phyloP scores from a whole-genome alignment of 2,113 vertebrate species.

The Riparia riparia region DNA sequence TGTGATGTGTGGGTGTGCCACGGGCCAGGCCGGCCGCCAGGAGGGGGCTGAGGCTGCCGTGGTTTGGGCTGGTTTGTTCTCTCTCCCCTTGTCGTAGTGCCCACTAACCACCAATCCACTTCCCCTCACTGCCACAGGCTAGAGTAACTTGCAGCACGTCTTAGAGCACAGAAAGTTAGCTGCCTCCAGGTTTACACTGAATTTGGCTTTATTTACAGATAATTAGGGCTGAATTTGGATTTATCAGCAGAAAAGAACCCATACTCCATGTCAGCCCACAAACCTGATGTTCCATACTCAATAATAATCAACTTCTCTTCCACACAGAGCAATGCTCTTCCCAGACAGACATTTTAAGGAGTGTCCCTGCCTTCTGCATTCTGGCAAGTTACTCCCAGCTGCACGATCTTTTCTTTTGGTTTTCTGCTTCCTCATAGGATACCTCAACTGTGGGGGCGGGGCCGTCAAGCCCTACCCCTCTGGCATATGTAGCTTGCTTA shows the following conservation, averaged over 20 bases:
- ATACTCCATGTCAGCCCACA: not conserved
- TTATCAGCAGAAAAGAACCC: not conserved
- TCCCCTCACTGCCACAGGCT: conserved; percentile 1
- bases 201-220: not conserved
- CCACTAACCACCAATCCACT: conserved; percentile 18
- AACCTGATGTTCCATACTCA: not conserved
- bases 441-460: not conserved
- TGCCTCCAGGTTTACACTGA: not conserved
- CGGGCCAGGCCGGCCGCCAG: not conserved
- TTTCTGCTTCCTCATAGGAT: not conserved
- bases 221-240: not conserved
- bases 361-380: not conserved
- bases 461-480: fast-evolving
- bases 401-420: not conserved
- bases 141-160: conserved; percentile 5
- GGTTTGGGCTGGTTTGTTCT: conserved; percentile 27
- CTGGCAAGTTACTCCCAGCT: not conserved
- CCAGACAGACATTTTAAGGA: not conserved
- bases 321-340: not conserved
- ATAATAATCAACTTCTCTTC: not conserved
- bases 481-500: not conserved
- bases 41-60: not conserved
- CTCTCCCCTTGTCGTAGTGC: conserved; percentile 22
- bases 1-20: conserved; percentile 39
- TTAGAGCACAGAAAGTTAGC: not conserved